Conservation (phyloP, 2,888 invertebrate species). For the Pyrrhosoma nymphula region DNA sequence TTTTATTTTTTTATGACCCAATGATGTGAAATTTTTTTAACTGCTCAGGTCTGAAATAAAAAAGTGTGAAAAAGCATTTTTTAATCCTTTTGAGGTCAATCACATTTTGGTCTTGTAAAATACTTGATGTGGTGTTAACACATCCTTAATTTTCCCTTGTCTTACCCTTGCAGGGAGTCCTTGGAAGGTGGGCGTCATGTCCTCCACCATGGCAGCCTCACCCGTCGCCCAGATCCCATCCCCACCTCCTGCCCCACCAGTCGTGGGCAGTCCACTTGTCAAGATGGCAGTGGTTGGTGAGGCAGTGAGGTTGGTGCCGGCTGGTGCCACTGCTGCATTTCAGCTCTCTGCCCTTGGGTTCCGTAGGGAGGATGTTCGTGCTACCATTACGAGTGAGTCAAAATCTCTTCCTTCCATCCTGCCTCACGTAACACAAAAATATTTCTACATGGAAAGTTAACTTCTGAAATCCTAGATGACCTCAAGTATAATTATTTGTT, state of each 20-base stretch:
- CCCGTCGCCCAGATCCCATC: conserved; percentile 75
- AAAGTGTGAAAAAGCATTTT: too few relatives aligned
- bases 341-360: conserved; percentile 88
- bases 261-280: conserved; percentile 70
- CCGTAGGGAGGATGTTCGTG: conserved; percentile 80
- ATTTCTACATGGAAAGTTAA: background rate
- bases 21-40: too few relatives aligned
- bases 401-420: conserved; percentile 1
- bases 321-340: conserved; percentile 93
- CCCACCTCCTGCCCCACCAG: conserved; percentile 73
- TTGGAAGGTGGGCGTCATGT: conserved; percentile 95
- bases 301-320: conserved; percentile 93
- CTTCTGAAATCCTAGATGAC: background rate
- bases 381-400: conserved; percentile 80
- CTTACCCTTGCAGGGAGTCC: conserved; percentile 87
- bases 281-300: conserved; percentile 91
- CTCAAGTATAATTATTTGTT: background rate
- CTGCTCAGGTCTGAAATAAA: too few relatives aligned
- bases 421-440: background rate
- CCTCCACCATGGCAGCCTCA: conserved; percentile 80
- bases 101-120: too few relatives aligned
- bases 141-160: conserved; percentile 62
- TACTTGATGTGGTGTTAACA: too few relatives aligned
- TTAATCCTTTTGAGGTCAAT: too few relatives aligned
- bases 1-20: too few relatives aligned